Percentiles rank a stretch among this genome's conserved stretches.
These are phyloP conservation scores for Festucalex cinctus DNA, from an alignment of 2,113 vertebrate species.

Conservation along the genomic window DNA sequence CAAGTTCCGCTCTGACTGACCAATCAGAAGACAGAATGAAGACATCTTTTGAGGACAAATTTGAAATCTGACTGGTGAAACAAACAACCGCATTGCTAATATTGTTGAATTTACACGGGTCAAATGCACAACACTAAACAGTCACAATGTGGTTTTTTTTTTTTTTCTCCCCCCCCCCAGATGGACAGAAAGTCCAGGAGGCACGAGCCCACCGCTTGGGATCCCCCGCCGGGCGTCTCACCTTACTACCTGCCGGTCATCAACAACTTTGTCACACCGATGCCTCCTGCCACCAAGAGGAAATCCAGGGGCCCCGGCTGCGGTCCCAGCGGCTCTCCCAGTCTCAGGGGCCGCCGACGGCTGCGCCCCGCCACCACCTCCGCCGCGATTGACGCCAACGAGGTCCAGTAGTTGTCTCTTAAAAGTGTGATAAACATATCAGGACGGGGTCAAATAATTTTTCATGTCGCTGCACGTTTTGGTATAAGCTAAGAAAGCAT, in stretches of 20 bases:
- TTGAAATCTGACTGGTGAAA: too few relatives aligned
- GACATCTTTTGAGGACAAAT: too few relatives aligned
- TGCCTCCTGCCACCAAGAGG: conserved; percentile 70
- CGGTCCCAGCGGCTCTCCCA: conserved; percentile 35
- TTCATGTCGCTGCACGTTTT: too few relatives aligned
- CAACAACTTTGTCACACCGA: conserved; percentile 70
- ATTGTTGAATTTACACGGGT: too few relatives aligned
- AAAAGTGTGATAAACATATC: background rate
- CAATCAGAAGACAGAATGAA: too few relatives aligned
- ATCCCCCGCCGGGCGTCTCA: conserved; percentile 61
- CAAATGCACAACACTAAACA: background rate
- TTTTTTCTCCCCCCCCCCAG: conserved; percentile 62
- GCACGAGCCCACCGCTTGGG: conserved; percentile 38
- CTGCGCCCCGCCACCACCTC: conserved; percentile 74
- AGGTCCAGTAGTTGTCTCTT: conserved; percentile 49
- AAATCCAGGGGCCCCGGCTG: conserved; percentile 49
- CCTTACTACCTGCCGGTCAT: conserved; percentile 78
- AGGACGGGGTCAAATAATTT: too few relatives aligned
- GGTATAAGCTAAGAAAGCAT: background rate
- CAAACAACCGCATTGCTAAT: too few relatives aligned
- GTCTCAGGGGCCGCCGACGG: conserved; percentile 57
- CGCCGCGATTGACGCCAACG: conserved; percentile 56
- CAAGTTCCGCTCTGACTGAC: too few relatives aligned
- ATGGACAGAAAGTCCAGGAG: conserved; percentile 65
- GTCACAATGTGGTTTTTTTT: too few relatives aligned